phyloP scores from a whole-genome alignment of 1,140 invertebrate species.

The Drosophila orosa region DNA sequence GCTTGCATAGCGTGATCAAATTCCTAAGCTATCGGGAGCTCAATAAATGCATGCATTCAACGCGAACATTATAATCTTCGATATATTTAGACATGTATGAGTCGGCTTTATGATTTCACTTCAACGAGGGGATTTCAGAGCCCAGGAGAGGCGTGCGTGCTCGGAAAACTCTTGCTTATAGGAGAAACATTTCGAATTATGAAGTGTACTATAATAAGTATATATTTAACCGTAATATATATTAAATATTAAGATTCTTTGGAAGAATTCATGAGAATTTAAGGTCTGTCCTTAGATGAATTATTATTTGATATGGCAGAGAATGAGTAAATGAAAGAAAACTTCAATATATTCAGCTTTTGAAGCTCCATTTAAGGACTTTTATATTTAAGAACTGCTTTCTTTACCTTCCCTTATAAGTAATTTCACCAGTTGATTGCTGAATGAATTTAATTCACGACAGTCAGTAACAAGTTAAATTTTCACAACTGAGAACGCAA shows the following conservation, averaged over 20 bases:
- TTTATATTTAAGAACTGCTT: too few species aligned
- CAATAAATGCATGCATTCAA: constrained; percentile 12
- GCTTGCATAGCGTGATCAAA: constrained; percentile 9
- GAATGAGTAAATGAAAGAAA: too few species aligned
- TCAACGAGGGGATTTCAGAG: not conserved
- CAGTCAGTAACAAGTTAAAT: not conserved
- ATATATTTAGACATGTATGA: constrained; percentile 15
- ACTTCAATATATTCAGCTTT: too few species aligned
- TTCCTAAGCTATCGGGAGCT: constrained; percentile 2
- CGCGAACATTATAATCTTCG: constrained; percentile 13
- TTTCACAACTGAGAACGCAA: not conserved
- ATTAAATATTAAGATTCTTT: too few species aligned
- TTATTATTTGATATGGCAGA: too few species aligned
- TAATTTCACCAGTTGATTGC: not conserved
- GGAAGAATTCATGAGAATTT: too few species aligned
- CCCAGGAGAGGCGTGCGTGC: not conserved
- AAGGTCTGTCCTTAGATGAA: too few species aligned
- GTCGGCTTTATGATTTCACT: constrained; percentile 5
- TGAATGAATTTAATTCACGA: constrained; percentile 15
- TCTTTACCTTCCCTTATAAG: not conserved
- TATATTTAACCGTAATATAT: too few species aligned
- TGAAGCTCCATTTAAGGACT: too few species aligned
- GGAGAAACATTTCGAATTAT: not conserved
- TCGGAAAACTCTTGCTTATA: not conserved
- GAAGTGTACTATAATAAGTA: too few species aligned